These are phyloP conservation scores for Styela plicata DNA, from an alignment of 23 tunicate genomes.

Conservation along the genomic window DNA sequence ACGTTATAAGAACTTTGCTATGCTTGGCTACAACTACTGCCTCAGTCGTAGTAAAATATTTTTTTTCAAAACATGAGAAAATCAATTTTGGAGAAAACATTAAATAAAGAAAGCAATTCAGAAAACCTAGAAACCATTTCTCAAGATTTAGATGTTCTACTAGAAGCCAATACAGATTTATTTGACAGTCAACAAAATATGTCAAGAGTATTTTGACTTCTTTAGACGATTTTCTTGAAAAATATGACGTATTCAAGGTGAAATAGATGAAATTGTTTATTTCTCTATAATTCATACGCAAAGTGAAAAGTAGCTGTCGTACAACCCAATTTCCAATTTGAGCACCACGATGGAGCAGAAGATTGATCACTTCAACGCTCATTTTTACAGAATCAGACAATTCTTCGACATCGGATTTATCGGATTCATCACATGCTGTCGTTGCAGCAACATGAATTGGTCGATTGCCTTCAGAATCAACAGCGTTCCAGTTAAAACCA, in stretches of 20 bases:
- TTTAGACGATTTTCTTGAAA: not conserved
- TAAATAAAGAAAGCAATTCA: not conserved
- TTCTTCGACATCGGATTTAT: conserved; percentile 27
- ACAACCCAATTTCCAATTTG: conserved; percentile 49
- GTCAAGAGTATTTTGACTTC: not conserved
- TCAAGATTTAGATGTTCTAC: not conserved
- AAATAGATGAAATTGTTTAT: not conserved
- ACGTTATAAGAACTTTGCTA: too few species aligned
- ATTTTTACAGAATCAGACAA: conserved; percentile 7
- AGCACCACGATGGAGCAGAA: conserved; percentile 36
- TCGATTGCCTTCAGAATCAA: conserved; percentile 61
- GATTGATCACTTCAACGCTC: conserved; percentile 29
- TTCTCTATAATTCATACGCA: too few species aligned
- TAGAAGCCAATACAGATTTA: not conserved
- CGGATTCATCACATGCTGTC: conserved; percentile 8
- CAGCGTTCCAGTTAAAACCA: conserved; percentile 64
- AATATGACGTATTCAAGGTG: not conserved
- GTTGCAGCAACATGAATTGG: conserved; percentile 57
- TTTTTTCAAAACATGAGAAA: not conserved
- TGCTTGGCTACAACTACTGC: too few species aligned
- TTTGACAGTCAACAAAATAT: not conserved
- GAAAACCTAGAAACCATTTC: not conserved
- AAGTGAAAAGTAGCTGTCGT: too few species aligned
- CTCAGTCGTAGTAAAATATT: too few species aligned
- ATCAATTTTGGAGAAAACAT: not conserved